Percentiles rank a stretch among this genome's conserved stretches.
Conservation (phyloP, 2,888 invertebrate species). For the Agonopterix alstromeriana region DNA sequence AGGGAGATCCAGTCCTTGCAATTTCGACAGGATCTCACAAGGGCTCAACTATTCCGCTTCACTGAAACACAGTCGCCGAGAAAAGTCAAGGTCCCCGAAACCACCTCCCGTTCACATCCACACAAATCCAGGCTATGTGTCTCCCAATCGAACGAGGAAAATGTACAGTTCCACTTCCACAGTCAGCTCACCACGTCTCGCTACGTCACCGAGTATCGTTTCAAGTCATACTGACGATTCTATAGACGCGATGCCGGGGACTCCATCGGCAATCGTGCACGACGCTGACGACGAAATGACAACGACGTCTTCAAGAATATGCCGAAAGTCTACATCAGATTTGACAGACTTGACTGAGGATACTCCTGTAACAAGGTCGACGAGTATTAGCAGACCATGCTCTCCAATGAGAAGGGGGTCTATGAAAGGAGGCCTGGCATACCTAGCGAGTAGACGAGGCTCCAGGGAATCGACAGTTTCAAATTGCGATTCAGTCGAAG, state of each 20-base stretch:
- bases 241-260: slow-evolving; percentile 55
- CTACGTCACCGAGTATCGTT: slow-evolving; percentile 65
- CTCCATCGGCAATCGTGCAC: slow-evolving; percentile 54
- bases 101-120: slow-evolving; percentile 77
- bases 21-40: slow-evolving; percentile 41
- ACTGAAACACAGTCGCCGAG: slow-evolving; percentile 57
- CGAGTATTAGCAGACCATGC: slow-evolving; percentile 78
- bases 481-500: slow-evolving; percentile 80
- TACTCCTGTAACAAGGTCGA: slow-evolving; percentile 77
- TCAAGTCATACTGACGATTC: slow-evolving; percentile 70
- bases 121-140: slow-evolving; percentile 79
- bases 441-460: slow-evolving; percentile 90
- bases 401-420: slow-evolving; percentile 83
- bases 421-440: slow-evolving; percentile 83
- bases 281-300: slow-evolving; percentile 68
- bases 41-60: slow-evolving; percentile 58
- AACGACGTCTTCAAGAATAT: slow-evolving; percentile 66
- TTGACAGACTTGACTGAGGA: slow-evolving; percentile 79
- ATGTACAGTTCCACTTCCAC: slow-evolving; percentile 64
- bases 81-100: slow-evolving; percentile 64
- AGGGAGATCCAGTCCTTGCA: slow-evolving; percentile 62
- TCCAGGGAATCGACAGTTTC: slow-evolving; percentile 87
- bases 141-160: slow-evolving; percentile 63
- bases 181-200: slow-evolving; percentile 59
- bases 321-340: slow-evolving; percentile 87